Base-by-base conservation (phyloP, 2,113 vertebrate species). In the Melospiza georgiana region DNA sequence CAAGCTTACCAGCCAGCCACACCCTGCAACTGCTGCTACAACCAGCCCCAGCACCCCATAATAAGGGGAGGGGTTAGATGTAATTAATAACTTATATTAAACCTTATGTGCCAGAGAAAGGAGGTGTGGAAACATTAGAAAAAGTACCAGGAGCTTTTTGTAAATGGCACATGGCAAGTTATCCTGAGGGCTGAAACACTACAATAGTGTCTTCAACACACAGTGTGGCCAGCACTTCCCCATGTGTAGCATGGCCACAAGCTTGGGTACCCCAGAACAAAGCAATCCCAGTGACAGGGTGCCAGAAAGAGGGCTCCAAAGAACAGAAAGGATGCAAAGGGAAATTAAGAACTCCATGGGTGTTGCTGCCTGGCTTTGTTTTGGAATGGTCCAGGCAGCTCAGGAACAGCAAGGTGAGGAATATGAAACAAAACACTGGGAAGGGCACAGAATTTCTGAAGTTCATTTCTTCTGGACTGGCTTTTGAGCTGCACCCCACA, bases 241-340 rank as follows among this genome's bases (percentile, higher is more conserved):
- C 59, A 31, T 0, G 6, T 3, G 6, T 1, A 23, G 41, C 0
- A 1, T 5, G 41, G 18, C 37, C 73, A n/a, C 15, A 16, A 57
- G 75, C 17, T 35, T 6, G 44, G 75, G 63, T 14, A 69, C 7
- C 41, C 41, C 1, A 65, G 48, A 43, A n/a, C 13, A 65, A 44
- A 24, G 28, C 5, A 83, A 58, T 31, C 72, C 63, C 35, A 46
- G 16, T 15, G 21, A 30, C 48, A 73, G 33, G 23, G 48, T 41
- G 33, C 10, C 66, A 44, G 24, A 63, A 80, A 55, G 30, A 67
- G 22, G 12, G 19, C 66, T 75, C 1, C 0, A 51, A 58, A 65
- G n/a, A 74, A 54, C 3, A 57, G 18, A 23, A 41, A 41, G 21
- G 51, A 33, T 41, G 31, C 7, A 30, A 39, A 52, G 27, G n/a